phyloP scores from a whole-genome alignment of 2,113 vertebrate species.

The Mobula hypostoma region DNA sequence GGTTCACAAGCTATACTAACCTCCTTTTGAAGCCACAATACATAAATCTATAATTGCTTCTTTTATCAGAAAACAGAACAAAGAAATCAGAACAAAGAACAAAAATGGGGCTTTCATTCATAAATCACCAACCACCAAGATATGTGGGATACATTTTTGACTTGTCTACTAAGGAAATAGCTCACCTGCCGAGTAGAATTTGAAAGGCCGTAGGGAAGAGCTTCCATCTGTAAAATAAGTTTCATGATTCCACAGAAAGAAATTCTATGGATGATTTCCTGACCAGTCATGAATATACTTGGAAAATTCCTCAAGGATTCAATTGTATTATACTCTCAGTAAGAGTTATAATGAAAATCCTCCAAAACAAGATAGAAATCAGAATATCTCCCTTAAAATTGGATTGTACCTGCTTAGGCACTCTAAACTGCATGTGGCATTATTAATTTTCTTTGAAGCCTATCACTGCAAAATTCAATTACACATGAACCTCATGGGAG shows the following conservation, averaged over 20 bases:
- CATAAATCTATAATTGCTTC: background rate
- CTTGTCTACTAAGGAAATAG: background rate
- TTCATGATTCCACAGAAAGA: background rate
- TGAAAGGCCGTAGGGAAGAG: background rate
- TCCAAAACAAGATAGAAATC: background rate
- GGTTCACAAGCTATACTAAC: background rate
- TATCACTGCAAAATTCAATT: too few relatives aligned
- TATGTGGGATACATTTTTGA: background rate
- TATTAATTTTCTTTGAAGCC: too few relatives aligned
- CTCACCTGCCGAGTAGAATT: background rate
- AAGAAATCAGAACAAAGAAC: conserved; percentile 3
- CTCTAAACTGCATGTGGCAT: too few relatives aligned
- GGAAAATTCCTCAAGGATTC: background rate
- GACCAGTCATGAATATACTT: background rate
- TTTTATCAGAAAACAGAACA: conserved; percentile 1
- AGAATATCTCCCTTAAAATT: background rate
- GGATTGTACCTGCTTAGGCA: too few relatives aligned
- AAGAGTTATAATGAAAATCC: background rate
- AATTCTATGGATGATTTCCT: background rate
- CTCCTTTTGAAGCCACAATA: background rate
- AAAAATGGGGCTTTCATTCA: background rate
- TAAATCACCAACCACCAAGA: background rate
- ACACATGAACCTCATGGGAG: too few relatives aligned
- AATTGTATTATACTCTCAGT: background rate
- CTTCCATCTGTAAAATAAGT: background rate